Evolutionary conservation across 1,140 invertebrate genomes (phyloP), one percentile per base, ranked within the genome.

Genomic region (Drosophila arizonae): DNA sequence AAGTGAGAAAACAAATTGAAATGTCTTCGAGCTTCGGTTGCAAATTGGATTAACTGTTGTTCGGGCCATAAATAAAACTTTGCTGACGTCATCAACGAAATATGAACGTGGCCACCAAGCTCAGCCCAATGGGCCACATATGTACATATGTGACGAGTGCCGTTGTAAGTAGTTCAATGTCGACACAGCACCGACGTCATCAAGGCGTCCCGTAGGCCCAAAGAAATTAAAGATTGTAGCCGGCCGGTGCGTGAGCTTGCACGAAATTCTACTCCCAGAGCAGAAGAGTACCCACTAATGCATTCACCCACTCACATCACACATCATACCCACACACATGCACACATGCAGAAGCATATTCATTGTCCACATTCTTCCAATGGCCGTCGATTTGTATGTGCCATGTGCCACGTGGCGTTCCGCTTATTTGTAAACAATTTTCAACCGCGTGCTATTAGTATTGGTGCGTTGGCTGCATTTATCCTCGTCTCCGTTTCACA

Each of bases 351-450:
- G 28, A 8, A 36, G 6, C 30, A 30, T 39, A 10, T 9, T 4
- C 24, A 45, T 58, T 28, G n/a, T 13, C 5, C 43, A 33, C 43
- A 43, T 17, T 5, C 13, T 71, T 55, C 68, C 68, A 71, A 68
- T 46, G 56, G 11, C 46, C 55, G 69, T 48, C 43, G 26, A 11
- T 15, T 21, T 60, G 52, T 24, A 24, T 3, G 60, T 56, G 51
- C 50, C 54, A 52, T 46, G 65, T 71, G 72, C 61, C 82, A 79
- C 82, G 76, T 86, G 82, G 62, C 52, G 17, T 50, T 50, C 33
- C 55, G 61, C 68, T 63, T 79, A 76, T 86, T 85, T 85, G 81
- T 85, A 85, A 85, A 85, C 81, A 85, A 85, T 64, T 55, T 55
- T 50, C 41, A 56, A 24, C 58, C 46, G 72, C 76, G 64, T 72